Conservation (phyloP, 1,140 invertebrate genomes). For the Tetranychus cinnabarinus region DNA sequence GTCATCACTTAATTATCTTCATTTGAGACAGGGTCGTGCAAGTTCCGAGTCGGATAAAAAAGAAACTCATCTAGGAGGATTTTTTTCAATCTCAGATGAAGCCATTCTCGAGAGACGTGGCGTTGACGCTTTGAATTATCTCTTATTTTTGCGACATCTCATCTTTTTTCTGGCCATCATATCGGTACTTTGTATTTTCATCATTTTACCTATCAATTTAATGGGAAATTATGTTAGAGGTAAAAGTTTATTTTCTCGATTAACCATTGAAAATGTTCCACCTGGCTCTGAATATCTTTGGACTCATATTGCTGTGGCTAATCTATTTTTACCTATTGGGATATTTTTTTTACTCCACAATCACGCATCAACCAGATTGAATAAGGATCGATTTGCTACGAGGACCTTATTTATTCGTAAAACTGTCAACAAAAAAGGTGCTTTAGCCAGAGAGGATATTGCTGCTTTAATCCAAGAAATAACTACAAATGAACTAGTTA, state of each 20-base stretch:
- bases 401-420: background rate
- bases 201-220: conserved; percentile 29
- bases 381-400: background rate
- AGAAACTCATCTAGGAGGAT: too few species aligned
- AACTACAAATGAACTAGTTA: background rate
- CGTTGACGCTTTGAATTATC: conserved; percentile 70
- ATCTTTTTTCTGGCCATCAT: conserved; percentile 56
- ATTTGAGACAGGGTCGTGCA: too few species aligned
- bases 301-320: background rate
- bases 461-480: background rate
- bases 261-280: background rate
- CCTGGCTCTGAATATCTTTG: background rate
- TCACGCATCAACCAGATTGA: background rate
- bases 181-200: conserved; percentile 32
- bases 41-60: too few species aligned
- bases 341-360: background rate
- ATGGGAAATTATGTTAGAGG: conserved; percentile 14
- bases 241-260: background rate
- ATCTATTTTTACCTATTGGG: background rate
- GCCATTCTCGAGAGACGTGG: conserved; percentile 64
- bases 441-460: background rate
- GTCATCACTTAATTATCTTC: too few species aligned
- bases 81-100: conserved; percentile 36
- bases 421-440: background rate
- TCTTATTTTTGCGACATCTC: conserved; percentile 75